phyloP scores from a whole-genome alignment of 2,797 vertebrate genomes.

The Aselliscus stoliczkanus region DNA sequence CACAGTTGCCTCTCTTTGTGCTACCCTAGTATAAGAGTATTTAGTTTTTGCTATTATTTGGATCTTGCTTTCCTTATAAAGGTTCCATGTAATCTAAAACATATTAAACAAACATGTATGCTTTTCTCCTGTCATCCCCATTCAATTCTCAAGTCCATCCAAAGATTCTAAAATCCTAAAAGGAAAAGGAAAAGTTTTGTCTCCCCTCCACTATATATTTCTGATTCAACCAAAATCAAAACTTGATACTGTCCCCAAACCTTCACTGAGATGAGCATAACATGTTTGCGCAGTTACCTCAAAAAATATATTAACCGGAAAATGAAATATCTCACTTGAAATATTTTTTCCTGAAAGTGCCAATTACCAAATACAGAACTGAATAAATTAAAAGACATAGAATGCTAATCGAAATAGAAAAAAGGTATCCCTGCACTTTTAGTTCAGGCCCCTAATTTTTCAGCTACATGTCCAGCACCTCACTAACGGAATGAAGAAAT shows the following conservation, averaged over 20 bases:
- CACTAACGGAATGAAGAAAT: neutral
- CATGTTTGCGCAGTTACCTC: neutral
- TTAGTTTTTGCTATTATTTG: neutral
- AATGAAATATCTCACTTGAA: neutral
- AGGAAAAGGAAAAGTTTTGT: neutral
- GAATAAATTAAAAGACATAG: neutral
- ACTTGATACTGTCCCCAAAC: neutral
- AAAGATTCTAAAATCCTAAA: neutral
- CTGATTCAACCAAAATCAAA: neutral
- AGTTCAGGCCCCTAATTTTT: neutral
- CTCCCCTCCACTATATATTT: neutral
- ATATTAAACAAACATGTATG: neutral
- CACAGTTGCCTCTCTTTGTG: neutral
- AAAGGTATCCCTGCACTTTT: neutral
- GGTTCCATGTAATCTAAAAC: neutral
- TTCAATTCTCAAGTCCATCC: neutral
- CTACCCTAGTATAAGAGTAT: neutral
- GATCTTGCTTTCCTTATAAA: neutral
- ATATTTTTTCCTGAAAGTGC: neutral
- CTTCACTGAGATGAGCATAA: neutral
- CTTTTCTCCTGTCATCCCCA: neutral
- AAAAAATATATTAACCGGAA: neutral
- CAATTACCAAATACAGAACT: neutral
- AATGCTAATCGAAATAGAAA: neutral
- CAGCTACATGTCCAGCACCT: neutral